Evolutionary conservation across 2,888 invertebrate genomes (phyloP).

Genomic region (Leucoma salicis): DNA sequence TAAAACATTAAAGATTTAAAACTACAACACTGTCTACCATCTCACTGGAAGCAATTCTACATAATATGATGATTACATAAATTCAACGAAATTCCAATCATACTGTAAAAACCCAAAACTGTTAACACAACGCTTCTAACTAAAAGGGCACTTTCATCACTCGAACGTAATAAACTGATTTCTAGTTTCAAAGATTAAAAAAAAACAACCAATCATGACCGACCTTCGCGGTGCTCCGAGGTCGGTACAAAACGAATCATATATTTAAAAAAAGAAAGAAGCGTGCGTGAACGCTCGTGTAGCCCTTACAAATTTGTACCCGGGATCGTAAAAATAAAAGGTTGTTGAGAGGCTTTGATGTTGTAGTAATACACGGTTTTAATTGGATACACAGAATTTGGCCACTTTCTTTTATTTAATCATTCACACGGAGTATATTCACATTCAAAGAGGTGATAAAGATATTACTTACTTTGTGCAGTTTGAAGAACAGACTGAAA

Average conservation of each 20-base stretch:
- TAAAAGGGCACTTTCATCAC: slow-evolving; percentile 21
- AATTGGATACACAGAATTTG: no score
- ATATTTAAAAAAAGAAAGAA: slow-evolving; percentile 40
- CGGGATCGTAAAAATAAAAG: slow-evolving; percentile 49
- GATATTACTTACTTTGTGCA: no score
- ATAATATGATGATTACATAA: no score
- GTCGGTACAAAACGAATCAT: slow-evolving; percentile 51
- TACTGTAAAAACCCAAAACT: no score
- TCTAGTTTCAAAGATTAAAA: slow-evolving; percentile 25
- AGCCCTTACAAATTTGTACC: slow-evolving; percentile 65
- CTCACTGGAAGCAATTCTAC: no score
- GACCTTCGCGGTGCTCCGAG: slow-evolving; percentile 48
- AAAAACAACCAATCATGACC: slow-evolving; percentile 31
- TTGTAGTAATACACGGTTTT: slow-evolving; percentile 20
- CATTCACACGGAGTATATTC: no score
- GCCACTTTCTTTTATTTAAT: no score
- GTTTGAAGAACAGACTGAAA: no score
- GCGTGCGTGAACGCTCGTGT: slow-evolving; percentile 54
- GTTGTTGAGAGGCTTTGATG: slow-evolving; percentile 12
- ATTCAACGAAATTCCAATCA: no score
- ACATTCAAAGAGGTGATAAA: no score
- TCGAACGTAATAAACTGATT: slow-evolving; percentile 28
- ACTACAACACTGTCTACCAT: no score
- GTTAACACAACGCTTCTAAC: background rate
- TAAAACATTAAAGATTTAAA: no score